Conservation (phyloP, 2,888 invertebrate genomes). For the Eupeodes luniger region DNA sequence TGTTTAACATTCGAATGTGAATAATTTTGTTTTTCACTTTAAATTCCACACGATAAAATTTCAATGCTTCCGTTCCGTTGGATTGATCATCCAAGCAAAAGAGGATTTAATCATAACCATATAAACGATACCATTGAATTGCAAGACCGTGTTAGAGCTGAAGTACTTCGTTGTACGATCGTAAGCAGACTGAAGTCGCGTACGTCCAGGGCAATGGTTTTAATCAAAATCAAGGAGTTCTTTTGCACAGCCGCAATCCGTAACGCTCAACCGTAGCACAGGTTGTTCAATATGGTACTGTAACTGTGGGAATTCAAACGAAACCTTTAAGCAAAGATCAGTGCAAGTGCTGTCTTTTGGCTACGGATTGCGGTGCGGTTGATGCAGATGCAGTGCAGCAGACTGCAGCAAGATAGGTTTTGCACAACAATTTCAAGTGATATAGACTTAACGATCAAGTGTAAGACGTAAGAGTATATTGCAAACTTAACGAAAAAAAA, state of each 20-base stretch:
- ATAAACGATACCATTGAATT: slow-evolving; percentile 19
- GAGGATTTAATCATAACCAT: not conserved
- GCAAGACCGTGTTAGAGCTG: slow-evolving; percentile 7
- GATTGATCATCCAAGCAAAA: not conserved
- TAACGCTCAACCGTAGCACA: slow-evolving; percentile 35
- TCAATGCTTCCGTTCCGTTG: not conserved
- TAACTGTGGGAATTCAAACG: slow-evolving; percentile 49
- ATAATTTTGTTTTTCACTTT: slow-evolving; percentile 8
- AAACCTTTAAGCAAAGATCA: slow-evolving; percentile 58
- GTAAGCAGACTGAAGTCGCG: slow-evolving; percentile 61
- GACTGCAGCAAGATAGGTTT: not conserved
- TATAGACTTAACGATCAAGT: slow-evolving; percentile 63
- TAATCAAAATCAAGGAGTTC: slow-evolving; percentile 60
- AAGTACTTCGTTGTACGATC: slow-evolving; percentile 55
- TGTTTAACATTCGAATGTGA: not conserved
- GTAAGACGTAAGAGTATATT: slow-evolving; percentile 10
- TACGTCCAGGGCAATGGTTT: slow-evolving; percentile 59
- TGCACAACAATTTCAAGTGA: slow-evolving; percentile 29
- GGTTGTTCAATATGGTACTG: slow-evolving; percentile 58
- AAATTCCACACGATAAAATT: slow-evolving; percentile 10
- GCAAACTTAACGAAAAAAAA: slow-evolving; percentile 53
- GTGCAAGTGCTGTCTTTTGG: not conserved
- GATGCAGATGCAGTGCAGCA: not conserved
- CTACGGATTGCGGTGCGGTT: not conserved
- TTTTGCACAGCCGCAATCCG: slow-evolving; percentile 28